Percentiles rank a stretch among this genome's conserved stretches.
Evolutionary conservation across 2,113 vertebrate species (phyloP).

Genomic region (Jacana jacana): DNA sequence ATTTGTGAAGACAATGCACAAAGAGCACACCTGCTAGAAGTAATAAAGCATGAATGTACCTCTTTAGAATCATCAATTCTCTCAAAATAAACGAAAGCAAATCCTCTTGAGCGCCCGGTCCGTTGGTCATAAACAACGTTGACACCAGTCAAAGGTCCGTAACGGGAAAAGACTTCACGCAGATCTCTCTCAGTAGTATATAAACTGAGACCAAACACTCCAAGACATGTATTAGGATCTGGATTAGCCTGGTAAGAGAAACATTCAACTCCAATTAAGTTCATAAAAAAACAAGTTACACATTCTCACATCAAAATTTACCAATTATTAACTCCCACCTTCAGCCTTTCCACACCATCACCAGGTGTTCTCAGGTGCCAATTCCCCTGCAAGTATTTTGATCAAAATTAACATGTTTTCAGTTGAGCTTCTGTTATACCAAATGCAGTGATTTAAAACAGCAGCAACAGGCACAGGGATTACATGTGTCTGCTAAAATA

Average conservation of each 20-base stretch:
- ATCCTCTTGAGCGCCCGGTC: constrained; percentile 90
- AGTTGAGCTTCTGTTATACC: neutral
- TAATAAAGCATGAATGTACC: constrained; percentile 70
- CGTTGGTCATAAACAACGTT: constrained; percentile 95
- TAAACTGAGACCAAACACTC: constrained; percentile 93
- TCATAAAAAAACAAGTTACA: neutral
- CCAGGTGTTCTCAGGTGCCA: neutral
- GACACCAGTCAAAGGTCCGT: constrained; percentile 89
- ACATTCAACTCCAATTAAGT: neutral
- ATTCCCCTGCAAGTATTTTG: neutral
- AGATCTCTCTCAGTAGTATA: constrained; percentile 93
- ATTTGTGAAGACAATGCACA: neutral
- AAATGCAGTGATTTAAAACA: neutral
- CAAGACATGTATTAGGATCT: constrained; percentile 91
- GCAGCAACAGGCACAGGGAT: neutral
- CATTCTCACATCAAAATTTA: neutral
- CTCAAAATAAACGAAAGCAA: constrained; percentile 94
- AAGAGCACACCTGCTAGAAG: neutral
- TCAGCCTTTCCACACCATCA: neutral
- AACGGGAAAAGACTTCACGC: constrained; percentile 93
- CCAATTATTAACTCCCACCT: neutral
- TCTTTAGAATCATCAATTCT: constrained; percentile 92
- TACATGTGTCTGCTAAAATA: neutral
- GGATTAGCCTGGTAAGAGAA: constrained; percentile 86
- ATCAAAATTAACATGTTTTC: neutral